These are phyloP conservation scores for Pterostichus niger DNA, from an alignment of 2,888 invertebrate species.

Conservation along the genomic window DNA sequence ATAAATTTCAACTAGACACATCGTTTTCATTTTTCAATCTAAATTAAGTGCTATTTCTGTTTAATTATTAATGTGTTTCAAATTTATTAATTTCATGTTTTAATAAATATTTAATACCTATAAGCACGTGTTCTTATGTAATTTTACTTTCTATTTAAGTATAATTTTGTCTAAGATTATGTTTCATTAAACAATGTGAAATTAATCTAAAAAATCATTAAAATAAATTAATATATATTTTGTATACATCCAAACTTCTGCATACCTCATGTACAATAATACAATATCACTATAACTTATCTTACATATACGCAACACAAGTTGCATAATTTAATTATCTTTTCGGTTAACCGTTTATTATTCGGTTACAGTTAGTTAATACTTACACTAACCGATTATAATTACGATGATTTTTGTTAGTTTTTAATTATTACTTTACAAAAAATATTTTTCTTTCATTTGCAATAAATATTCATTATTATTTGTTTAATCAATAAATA, in stretches of 20 bases:
- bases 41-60: neutral
- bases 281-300: neutral
- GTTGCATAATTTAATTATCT: neutral
- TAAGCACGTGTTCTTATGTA: neutral
- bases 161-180: neutral
- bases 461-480: no score
- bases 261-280: no score
- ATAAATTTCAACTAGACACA: neutral
- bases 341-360: no score
- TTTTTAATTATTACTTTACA: no score
- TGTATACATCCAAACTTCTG: neutral
- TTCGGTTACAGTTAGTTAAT: no score
- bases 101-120: neutral
- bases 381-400: no score
- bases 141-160: slow-evolving; percentile 5
- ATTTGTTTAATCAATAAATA: no score
- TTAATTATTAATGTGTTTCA: neutral
- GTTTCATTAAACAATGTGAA: neutral
- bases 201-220: neutral
- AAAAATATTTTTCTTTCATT: no score
- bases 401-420: no score
- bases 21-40: neutral
- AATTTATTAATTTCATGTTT: neutral
- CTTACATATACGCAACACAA: neutral
- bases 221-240: neutral